Conservation (phyloP, 1,140 invertebrate genomes). For the Drosophila guanche region DNA sequence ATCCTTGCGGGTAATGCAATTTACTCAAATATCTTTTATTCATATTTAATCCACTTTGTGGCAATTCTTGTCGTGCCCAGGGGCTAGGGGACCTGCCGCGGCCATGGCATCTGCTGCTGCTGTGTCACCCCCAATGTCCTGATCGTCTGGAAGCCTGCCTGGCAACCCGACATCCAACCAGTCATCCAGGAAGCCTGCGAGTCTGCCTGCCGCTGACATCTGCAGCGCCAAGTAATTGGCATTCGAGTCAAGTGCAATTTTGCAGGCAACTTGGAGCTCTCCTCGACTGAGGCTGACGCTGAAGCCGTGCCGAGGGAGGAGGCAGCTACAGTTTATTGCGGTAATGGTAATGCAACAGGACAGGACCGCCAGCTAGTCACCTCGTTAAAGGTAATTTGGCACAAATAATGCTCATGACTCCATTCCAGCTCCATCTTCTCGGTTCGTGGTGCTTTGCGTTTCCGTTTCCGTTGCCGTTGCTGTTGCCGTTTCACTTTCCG, state of each 20-base stretch:
- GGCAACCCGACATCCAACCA: constrained; percentile 1
- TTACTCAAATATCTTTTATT: constrained; percentile 80
- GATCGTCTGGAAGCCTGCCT: constrained; percentile 8
- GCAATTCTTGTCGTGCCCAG: constrained; percentile 55
- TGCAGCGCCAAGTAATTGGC: constrained; percentile 74
- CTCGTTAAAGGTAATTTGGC: constrained; percentile 82
- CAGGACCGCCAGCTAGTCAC: constrained; percentile 70
- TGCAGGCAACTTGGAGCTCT: constrained; percentile 57
- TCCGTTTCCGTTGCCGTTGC: constrained; percentile 47
- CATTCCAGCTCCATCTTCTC: constrained; percentile 29
- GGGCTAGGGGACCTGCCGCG: too few species aligned
- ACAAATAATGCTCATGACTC: constrained; percentile 78
- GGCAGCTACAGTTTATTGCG: constrained; percentile 72
- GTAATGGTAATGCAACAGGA: constrained; percentile 79
- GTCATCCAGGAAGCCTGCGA: constrained; percentile 2
- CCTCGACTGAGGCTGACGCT: constrained; percentile 27
- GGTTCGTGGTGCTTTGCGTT: constrained; percentile 29
- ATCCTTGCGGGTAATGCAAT: constrained; percentile 55
- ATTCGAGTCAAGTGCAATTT: constrained; percentile 82
- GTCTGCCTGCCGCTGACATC: constrained; percentile 57
- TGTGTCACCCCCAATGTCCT: constrained; percentile 22
- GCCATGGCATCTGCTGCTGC: constrained; percentile 30
- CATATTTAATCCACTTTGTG: constrained; percentile 79
- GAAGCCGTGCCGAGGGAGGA: constrained; percentile 2
- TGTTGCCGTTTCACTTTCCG: constrained; percentile 6